Percentiles rank a stretch among this genome's conserved stretches.
Conservation (phyloP, 1,140 invertebrate genomes). For the Sminthurides bifidus region DNA sequence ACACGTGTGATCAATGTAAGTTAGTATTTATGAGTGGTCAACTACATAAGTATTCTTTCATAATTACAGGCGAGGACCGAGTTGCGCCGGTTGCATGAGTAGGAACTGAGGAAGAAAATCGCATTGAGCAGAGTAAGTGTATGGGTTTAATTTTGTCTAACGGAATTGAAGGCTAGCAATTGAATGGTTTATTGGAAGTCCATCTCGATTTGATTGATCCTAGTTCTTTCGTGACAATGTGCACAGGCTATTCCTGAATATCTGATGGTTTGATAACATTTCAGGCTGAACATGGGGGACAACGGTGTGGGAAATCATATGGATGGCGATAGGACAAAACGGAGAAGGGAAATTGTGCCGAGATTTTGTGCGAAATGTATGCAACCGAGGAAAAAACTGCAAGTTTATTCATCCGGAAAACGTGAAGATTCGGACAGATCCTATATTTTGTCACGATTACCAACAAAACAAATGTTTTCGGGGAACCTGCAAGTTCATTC, state of each 20-base stretch:
- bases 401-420: conserved; percentile 53
- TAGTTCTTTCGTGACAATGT: background rate
- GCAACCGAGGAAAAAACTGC: conserved; percentile 62
- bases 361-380: conserved; percentile 52
- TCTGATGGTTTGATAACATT: background rate
- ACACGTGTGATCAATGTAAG: too few species aligned
- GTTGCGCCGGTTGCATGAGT: too few species aligned
- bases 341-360: conserved; percentile 41
- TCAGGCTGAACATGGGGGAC: conserved; percentile 3
- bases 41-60: too few species aligned
- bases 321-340: conserved; percentile 7
- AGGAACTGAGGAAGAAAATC: too few species aligned
- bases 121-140: too few species aligned
- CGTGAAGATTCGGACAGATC: conserved; percentile 36
- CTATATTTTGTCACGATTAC: conserved; percentile 74
- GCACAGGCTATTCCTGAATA: background rate
- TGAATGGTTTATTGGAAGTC: conserved; percentile 4
- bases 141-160: conserved; percentile 14
- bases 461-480: conserved; percentile 60
- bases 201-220: too few species aligned
- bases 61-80: too few species aligned
- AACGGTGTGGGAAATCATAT: conserved; percentile 1
- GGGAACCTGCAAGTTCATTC: conserved; percentile 58
- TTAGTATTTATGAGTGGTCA: too few species aligned
- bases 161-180: conserved; percentile 5